Evolutionary conservation across 2,888 invertebrate genomes (phyloP).

Genomic region (Rotaria magnacalcarata): DNA sequence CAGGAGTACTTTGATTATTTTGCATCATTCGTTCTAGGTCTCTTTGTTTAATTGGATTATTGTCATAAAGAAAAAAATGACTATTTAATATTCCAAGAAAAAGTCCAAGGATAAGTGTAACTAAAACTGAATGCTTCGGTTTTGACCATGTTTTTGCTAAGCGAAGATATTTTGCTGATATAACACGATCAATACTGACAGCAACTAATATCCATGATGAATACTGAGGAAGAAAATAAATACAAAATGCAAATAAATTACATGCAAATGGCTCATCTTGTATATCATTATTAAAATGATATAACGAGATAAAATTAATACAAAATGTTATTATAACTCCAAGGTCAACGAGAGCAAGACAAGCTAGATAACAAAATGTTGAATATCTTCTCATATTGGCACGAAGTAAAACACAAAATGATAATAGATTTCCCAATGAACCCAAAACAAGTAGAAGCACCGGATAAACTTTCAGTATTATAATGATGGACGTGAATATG

Average conservation of each 20-base stretch:
- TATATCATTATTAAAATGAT: slow-evolving; percentile 44
- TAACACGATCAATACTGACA: slow-evolving; percentile 46
- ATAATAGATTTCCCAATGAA: slow-evolving; percentile 38
- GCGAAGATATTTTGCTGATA: slow-evolving; percentile 28
- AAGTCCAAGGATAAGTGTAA: slow-evolving; percentile 36
- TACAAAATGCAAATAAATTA: slow-evolving; percentile 45
- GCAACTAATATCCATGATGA: slow-evolving; percentile 45
- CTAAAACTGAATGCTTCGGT: slow-evolving; percentile 37
- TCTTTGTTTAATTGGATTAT: not conserved
- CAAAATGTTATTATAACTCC: slow-evolving; percentile 44
- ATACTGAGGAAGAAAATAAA: slow-evolving; percentile 46
- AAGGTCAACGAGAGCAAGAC: slow-evolving; percentile 43
- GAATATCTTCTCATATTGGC: slow-evolving; percentile 41
- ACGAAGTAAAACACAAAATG: slow-evolving; percentile 41
- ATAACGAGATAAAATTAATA: slow-evolving; percentile 38
- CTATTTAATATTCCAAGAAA: slow-evolving; percentile 40
- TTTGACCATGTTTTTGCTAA: slow-evolving; percentile 40
- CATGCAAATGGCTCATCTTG: slow-evolving; percentile 37
- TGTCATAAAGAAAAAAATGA: slow-evolving; percentile 44
- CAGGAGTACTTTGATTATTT: not conserved
- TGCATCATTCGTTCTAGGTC: not conserved
- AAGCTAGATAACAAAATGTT: slow-evolving; percentile 45
- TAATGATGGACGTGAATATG: not conserved
- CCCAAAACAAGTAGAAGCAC: slow-evolving; percentile 5
- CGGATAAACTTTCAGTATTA: slow-evolving; percentile 16